These are phyloP conservation scores for Drosophila neotestacea DNA, from an alignment of 2,888 invertebrate species.

Conservation along the genomic window DNA sequence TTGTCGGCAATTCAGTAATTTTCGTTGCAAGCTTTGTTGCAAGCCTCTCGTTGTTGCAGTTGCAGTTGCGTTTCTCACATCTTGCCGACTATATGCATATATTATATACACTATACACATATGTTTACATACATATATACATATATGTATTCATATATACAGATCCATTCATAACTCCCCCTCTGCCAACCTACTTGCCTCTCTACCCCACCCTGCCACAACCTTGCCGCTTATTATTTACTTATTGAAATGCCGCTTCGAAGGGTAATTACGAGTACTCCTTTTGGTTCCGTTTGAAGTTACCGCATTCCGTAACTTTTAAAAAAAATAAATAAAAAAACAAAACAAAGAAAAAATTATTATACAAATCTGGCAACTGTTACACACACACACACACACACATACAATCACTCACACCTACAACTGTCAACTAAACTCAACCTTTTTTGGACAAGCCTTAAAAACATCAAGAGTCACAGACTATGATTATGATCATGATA, in stretches of 20 bases:
- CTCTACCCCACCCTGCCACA: background rate
- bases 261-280: conserved; percentile 65
- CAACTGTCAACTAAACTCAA: conserved; percentile 23
- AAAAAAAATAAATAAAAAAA: background rate
- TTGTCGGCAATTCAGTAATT: conserved; percentile 78
- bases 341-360: conserved; percentile 10
- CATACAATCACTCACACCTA: conserved; percentile 34
- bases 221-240: conserved; percentile 40
- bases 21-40: conserved; percentile 67
- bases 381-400: conserved; percentile 20
- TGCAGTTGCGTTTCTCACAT: conserved; percentile 61
- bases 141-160: conserved; percentile 4
- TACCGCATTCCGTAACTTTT: conserved; percentile 47
- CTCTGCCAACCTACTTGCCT: background rate
- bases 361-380: conserved; percentile 46
- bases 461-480: conserved; percentile 17
- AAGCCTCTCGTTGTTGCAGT: conserved; percentile 19
- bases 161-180: conserved; percentile 17
- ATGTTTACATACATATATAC: conserved; percentile 8
- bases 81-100: conserved; percentile 65
- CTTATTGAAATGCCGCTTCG: conserved; percentile 57
- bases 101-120: conserved; percentile 22
- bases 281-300: conserved; percentile 52
- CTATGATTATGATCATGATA: conserved; percentile 6
- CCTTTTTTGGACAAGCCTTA: conserved; percentile 49